Evolutionary conservation across 1,140 invertebrate genomes (phyloP).

Genomic region (Helicoverpa armigera): DNA sequence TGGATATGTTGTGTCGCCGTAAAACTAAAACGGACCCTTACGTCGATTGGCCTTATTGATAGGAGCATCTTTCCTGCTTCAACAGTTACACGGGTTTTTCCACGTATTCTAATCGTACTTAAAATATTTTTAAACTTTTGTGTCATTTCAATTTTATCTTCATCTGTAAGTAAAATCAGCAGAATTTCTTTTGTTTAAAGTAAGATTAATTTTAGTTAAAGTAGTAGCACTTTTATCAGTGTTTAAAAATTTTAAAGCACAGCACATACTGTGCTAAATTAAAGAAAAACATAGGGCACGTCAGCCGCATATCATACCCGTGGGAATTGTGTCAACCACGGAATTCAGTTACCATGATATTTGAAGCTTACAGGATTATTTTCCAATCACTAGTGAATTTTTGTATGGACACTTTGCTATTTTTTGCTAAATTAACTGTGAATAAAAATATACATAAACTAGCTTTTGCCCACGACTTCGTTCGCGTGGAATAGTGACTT

Average conservation of each 20-base stretch:
- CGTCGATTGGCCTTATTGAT: constrained; percentile 37
- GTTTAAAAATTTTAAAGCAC: neutral
- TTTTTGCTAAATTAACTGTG: neutral
- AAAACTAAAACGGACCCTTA: constrained; percentile 49
- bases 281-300: constrained; percentile 23
- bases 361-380: constrained; percentile 20
- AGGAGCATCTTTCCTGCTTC: constrained; percentile 13
- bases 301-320: constrained; percentile 22
- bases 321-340: constrained; percentile 29
- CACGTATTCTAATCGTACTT: too few relatives aligned
- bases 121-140: too few relatives aligned
- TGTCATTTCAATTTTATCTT: too few relatives aligned
- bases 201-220: too few relatives aligned
- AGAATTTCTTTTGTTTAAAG: neutral
- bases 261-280: neutral
- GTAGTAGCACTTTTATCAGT: too few relatives aligned
- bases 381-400: constrained; percentile 16
- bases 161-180: neutral
- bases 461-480: too few relatives aligned
- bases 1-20: constrained; percentile 44
- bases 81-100: too few relatives aligned
- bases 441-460: too few relatives aligned
- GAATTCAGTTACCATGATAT: constrained; percentile 26
- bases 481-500: too few relatives aligned
- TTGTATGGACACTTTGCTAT: neutral